phyloP scores from a whole-genome alignment of 2,888 invertebrate genomes.

The Ditylenchus weischeri region DNA sequence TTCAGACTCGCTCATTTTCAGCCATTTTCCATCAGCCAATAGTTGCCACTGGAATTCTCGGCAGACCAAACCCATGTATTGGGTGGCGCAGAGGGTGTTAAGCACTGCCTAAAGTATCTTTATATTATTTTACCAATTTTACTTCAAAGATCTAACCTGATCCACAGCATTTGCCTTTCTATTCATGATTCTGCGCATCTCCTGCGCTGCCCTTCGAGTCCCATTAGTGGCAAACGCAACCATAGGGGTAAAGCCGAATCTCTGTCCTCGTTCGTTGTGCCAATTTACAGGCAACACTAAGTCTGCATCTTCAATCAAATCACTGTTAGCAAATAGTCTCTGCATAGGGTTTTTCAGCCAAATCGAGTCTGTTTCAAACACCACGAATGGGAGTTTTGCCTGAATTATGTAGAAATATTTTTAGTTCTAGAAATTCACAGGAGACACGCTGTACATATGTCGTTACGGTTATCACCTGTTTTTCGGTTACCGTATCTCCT shows the following conservation, averaged over 20 bases:
- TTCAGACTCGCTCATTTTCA: slow-evolving; percentile 43
- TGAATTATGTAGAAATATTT: slow-evolving; percentile 19
- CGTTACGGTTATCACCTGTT: too few relatives aligned
- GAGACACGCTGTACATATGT: too few relatives aligned
- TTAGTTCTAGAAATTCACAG: too few relatives aligned
- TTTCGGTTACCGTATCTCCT: too few relatives aligned
- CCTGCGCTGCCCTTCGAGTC: slow-evolving; percentile 36
- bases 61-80: slow-evolving; percentile 47
- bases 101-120: slow-evolving; percentile 48
- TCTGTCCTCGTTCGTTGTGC: slow-evolving; percentile 24
- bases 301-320: slow-evolving; percentile 45
- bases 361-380: slow-evolving; percentile 53
- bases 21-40: slow-evolving; percentile 55
- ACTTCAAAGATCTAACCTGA: slow-evolving; percentile 22
- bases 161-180: slow-evolving; percentile 34
- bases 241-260: slow-evolving; percentile 51
- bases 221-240: slow-evolving; percentile 44
- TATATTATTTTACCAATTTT: neutral
- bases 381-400: slow-evolving; percentile 40
- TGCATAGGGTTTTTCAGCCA: slow-evolving; percentile 50
- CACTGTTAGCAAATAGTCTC: slow-evolving; percentile 24
- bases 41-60: slow-evolving; percentile 48
- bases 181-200: slow-evolving; percentile 39
- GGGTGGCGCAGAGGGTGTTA: slow-evolving; percentile 45
- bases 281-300: slow-evolving; percentile 47